Conservation (phyloP, 1,140 invertebrate species). For the Tetragonula clypearis region DNA sequence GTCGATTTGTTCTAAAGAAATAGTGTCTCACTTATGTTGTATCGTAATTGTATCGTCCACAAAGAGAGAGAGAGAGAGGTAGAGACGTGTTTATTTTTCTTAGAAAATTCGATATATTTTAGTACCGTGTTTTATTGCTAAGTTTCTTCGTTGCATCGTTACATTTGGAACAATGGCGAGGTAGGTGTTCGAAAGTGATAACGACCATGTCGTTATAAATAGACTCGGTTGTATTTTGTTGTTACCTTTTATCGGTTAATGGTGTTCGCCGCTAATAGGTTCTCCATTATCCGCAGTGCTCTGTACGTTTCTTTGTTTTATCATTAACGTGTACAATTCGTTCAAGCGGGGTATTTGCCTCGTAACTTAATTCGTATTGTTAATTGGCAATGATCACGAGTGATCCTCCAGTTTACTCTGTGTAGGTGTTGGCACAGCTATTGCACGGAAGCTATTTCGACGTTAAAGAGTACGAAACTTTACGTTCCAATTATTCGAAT, state of each 20-base stretch:
- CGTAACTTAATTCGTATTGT: no score
- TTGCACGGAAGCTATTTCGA: no score
- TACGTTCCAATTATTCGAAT: no score
- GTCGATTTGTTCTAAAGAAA: background rate
- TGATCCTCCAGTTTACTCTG: no score
- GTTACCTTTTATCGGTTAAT: background rate
- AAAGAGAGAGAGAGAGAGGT: no score
- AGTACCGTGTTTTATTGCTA: background rate
- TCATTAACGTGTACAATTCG: no score
- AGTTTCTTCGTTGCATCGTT: background rate
- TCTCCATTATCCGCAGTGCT: no score
- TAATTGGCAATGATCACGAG: no score
- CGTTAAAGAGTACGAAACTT: no score
- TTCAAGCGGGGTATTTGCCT: no score
- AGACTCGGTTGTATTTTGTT: background rate
- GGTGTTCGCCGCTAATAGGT: background rate
- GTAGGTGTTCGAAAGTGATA: background rate
- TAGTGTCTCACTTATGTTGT: background rate
- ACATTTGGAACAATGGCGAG: background rate
- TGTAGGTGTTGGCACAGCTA: no score
- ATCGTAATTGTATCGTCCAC: background rate
- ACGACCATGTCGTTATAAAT: background rate
- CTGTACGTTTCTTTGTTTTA: no score
- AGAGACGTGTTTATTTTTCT: background rate
- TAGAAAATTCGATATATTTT: background rate